Conservation (phyloP, 1,140 invertebrate genomes). For the Procambarus clarkii region DNA sequence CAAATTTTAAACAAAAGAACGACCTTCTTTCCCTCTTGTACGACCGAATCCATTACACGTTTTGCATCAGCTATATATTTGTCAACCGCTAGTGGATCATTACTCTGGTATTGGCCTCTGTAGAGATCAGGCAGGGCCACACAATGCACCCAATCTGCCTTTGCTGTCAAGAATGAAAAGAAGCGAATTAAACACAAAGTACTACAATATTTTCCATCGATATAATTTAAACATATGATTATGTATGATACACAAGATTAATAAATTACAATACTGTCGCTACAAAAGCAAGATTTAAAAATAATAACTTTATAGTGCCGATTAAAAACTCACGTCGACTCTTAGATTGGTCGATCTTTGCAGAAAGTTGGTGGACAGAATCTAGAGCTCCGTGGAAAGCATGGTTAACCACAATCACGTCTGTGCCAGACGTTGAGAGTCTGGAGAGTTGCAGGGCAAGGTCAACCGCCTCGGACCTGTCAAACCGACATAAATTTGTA, state of each 20-base stretch:
- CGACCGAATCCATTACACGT: neutral
- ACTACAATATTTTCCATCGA: neutral
- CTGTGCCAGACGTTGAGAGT: constrained; percentile 45
- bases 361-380: constrained; percentile 47
- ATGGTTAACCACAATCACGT: constrained; percentile 41
- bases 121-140: constrained; percentile 55
- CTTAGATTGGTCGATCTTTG: constrained; percentile 46
- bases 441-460: constrained; percentile 45
- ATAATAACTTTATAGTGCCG: too few species aligned
- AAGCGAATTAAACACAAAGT: too few species aligned
- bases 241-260: too few species aligned
- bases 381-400: constrained; percentile 59
- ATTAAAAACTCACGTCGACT: constrained; percentile 26
- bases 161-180: constrained; percentile 26
- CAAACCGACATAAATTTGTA: neutral
- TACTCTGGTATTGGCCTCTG: constrained; percentile 36
- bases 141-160: constrained; percentile 55
- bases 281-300: too few species aligned
- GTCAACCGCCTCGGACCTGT: constrained; percentile 56
- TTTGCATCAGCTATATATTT: constrained; percentile 41
- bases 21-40: constrained; percentile 34
- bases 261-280: too few species aligned
- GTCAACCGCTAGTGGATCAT: constrained; percentile 44
- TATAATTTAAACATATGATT: too few species aligned
- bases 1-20: neutral